Evolutionary conservation across 30 jellyfish, hydroid and myxozoan species (phyloP), one percentile per base, ranked within the genome.

Genomic region (Aurelia aurita complex sp. Pacific): DNA sequence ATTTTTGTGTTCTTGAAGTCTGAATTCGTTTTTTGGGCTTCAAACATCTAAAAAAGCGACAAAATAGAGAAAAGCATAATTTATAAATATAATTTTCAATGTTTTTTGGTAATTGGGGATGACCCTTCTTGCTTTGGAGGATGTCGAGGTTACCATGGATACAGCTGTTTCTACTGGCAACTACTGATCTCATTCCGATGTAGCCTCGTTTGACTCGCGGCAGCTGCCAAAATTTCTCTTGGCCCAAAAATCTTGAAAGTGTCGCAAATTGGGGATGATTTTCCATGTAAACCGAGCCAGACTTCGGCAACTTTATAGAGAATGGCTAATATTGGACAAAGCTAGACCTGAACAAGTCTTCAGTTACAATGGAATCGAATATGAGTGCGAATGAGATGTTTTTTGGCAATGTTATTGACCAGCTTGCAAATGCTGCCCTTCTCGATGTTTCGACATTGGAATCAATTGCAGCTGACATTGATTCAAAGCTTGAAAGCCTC

Each of bases 341-440:
- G 14, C 57, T 46, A 46, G 57, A 46, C 57, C 57, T 9, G 2
- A 9, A 9, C 32, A 61, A 23, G 36, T 61, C 8, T 61, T 61
- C 36, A 17, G 2, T 10, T 12, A 14, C 19, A 63, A 84, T 74
- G 93, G 93, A 84, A 14, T 76, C 87, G 33, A 52, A 64, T 64
- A 42, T 67, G 59, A 74, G 87, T 64, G 18, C 83, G 7, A 61
- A 77, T 60, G 93, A 73, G 67, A 84, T 84, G 93, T 71, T 84
- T 50, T 84, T 84, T 67, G 93, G 93, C 72, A 84, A 84, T 74
- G 85, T 84, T 40, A 50, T 84, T 13, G 93, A 84, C 35, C 93
- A 84, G 68, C 74, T 84, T 14, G 68, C 82, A 11, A 60, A 81
- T 36, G 93, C 93, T 43, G 87, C 93, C 12, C 85, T 84, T 63